Conservation (phyloP, 2,797 vertebrate species). For the Bryconaethiops microstoma region DNA sequence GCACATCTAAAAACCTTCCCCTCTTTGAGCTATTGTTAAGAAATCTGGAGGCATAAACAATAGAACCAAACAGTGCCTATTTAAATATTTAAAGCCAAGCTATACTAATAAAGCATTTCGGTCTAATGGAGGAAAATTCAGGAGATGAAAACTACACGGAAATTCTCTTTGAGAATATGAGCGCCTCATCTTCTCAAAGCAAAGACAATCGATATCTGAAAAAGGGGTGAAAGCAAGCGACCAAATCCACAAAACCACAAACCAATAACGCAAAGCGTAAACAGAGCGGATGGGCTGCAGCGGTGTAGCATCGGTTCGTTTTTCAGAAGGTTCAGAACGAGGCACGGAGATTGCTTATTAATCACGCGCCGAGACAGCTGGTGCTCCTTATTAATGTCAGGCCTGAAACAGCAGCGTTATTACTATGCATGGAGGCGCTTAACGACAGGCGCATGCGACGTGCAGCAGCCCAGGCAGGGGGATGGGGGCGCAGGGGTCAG, state of each 20-base stretch:
- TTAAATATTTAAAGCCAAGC: slow-evolving; percentile 8
- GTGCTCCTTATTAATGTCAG: slow-evolving; percentile 33
- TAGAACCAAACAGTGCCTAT: not conserved
- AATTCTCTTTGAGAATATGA: not conserved
- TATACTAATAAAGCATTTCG: not conserved
- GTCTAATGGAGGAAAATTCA: not conserved
- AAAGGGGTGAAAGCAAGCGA: not conserved
- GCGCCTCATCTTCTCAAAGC: not conserved
- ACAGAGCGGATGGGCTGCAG: not conserved
- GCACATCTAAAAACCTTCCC: slow-evolving; percentile 4
- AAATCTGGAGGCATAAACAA: not conserved
- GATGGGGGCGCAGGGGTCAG: not conserved
- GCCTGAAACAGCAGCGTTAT: slow-evolving; percentile 8
- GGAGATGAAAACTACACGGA: not conserved
- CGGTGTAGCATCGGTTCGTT: not conserved
- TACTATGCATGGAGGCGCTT: slow-evolving; percentile 24
- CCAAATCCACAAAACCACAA: not conserved
- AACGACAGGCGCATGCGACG: not conserved
- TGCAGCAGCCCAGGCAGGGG: not conserved
- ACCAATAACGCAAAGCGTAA: not conserved
- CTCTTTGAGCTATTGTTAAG: slow-evolving; percentile 10
- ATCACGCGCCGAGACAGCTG: slow-evolving; percentile 20
- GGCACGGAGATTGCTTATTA: not conserved
- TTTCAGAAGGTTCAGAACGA: not conserved
- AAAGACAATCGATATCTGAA: not conserved